These are phyloP conservation scores for Prionace glauca DNA, from an alignment of 2,797 vertebrate species.

Conservation along the genomic window DNA sequence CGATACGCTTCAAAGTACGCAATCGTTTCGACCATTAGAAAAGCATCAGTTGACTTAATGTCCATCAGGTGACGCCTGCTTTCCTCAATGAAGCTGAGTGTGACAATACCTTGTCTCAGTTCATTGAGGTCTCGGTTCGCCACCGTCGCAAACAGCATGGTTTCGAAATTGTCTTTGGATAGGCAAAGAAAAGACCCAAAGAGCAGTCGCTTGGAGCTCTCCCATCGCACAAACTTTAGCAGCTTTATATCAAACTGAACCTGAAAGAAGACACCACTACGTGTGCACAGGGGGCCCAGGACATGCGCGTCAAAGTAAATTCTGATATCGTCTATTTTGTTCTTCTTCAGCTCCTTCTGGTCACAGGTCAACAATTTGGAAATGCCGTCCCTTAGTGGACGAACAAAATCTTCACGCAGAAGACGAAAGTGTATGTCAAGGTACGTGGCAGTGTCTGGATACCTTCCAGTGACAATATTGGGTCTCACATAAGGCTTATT, in stretches of 20 bases:
- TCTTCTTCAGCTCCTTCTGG: conserved; percentile 30
- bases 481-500: conserved; percentile 43
- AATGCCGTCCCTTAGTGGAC: conserved; percentile 48
- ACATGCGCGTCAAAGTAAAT: conserved; percentile 43
- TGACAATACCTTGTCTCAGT: conserved; percentile 41
- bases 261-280: conserved; percentile 43
- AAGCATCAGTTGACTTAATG: conserved; percentile 37
- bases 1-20: conserved; percentile 49
- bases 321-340: conserved; percentile 43
- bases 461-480: conserved; percentile 43
- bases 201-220: conserved; percentile 44
- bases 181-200: conserved; percentile 47
- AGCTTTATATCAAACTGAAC: conserved; percentile 41
- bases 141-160: conserved; percentile 48
- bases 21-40: conserved; percentile 48
- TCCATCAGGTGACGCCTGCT: conserved; percentile 41
- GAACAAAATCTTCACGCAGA: conserved; percentile 47
- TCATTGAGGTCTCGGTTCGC: conserved; percentile 42
- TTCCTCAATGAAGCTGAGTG: conserved; percentile 43
- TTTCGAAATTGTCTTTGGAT: conserved; percentile 45
- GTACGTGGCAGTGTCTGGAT: conserved; percentile 44
- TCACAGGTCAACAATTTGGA: conserved; percentile 40
- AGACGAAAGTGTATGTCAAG: conserved; percentile 48
- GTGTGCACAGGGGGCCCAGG: conserved; percentile 42
- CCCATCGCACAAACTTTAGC: conserved; percentile 44